Evolutionary conservation across 2,888 invertebrate species (phyloP), one percentile per base, ranked within the genome.

Genomic region (Liopterus haemorrhoidalis): DNA sequence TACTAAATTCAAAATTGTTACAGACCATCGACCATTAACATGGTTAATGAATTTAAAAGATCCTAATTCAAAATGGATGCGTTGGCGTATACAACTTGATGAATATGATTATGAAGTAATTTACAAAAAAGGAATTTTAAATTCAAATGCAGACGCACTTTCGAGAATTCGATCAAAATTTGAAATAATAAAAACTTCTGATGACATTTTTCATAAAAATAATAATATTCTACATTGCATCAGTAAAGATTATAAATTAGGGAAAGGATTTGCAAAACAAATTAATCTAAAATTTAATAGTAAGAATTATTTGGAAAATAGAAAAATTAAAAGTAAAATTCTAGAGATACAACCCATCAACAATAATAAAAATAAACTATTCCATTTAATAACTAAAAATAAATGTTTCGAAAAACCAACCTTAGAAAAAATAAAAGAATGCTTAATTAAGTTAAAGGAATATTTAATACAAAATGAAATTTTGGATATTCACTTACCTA

Each of bases 21-120:
- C 58, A 1, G 59, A 59, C 41, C 58, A 59, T 35, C 37, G 41
- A 37, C 52, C 56, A 2, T 25, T 58, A 11, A 28, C 35, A 2
- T 59, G 58, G 57, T 35, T 57, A 2, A 33, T 54, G n/a, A 27
- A 51, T 2, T 49, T 54, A 1, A 56, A 53, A 38, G 57, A 59
- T 37, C 56, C 57, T 2, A 53, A 52, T 4, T 54, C 54, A 2
- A 47, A 54, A 16, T 19, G n/a, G n/a, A n/a, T n/a, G n/a, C n/a
- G 55, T 4, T 62, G 59, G 59, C 28, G 54, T 3, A 30, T 60
- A 4, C 41, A 51, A 41, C 33, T 60, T 0, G 49, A 50, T 37
- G 59, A 59, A 38, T 59, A 53, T 39, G 48, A 54, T n/a, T 59
- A 53, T 30, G 45, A 52, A 41, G 52, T 56, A 3, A 18, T 35